These are phyloP conservation scores for Ptychodera flava DNA, from an alignment of 35 echinoderm and acorn worm genomes.

Conservation along the genomic window DNA sequence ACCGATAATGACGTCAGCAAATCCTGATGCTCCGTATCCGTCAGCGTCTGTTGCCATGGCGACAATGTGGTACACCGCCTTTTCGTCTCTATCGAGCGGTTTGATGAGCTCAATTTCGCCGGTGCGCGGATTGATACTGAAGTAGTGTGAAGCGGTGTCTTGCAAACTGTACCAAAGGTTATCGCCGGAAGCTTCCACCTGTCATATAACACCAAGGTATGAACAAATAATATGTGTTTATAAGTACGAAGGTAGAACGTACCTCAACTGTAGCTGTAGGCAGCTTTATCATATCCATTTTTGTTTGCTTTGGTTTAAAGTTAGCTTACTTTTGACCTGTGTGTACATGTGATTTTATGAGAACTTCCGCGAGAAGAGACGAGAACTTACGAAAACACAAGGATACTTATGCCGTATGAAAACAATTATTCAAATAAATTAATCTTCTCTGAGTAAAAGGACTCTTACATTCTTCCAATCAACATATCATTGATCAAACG, in stretches of 20 bases:
- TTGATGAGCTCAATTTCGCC: constrained; percentile 43
- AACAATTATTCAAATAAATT: background rate
- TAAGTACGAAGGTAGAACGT: background rate
- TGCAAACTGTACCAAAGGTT: background rate
- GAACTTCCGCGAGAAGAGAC: too few relatives aligned
- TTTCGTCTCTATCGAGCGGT: constrained; percentile 54
- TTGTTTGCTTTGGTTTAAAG: too few relatives aligned
- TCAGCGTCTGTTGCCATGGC: constrained; percentile 56
- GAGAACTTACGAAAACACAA: background rate
- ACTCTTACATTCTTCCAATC: background rate
- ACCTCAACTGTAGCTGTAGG: background rate
- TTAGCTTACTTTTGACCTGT: too few relatives aligned
- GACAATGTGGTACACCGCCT: constrained; percentile 37
- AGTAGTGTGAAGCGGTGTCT: constrained; percentile 9
- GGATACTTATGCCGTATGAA: background rate
- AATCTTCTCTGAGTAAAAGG: background rate
- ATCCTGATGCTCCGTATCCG: constrained; percentile 33
- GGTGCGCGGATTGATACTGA: constrained; percentile 40
- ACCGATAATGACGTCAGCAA: constrained; percentile 31
- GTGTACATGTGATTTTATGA: too few relatives aligned
- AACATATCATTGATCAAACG: background rate
- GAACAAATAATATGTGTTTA: background rate
- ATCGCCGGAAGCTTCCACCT: background rate
- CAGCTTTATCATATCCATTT: background rate
- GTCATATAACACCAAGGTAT: background rate